These are phyloP conservation scores for Nasua narica DNA, from an alignment of 2,797 vertebrate genomes.

Conservation along the genomic window DNA sequence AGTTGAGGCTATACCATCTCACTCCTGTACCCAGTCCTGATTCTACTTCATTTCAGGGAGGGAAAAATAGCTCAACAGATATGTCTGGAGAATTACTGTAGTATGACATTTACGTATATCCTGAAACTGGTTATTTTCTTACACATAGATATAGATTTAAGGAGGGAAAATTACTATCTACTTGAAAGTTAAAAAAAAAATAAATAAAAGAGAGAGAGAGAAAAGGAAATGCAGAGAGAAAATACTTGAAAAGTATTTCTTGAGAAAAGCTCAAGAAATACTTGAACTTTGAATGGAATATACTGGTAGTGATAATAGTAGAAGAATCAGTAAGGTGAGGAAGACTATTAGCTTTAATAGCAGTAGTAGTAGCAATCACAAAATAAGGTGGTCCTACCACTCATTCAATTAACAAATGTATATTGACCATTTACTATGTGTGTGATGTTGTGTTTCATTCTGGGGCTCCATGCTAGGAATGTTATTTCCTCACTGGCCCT, in stretches of 20 bases:
- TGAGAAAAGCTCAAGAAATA: no score
- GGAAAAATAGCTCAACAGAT: background rate
- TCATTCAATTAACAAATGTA: background rate
- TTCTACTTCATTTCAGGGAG: background rate
- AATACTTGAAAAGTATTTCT: no score
- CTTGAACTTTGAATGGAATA: background rate
- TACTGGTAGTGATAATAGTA: background rate
- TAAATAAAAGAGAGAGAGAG: background rate
- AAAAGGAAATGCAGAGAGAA: background rate
- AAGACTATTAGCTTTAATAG: background rate
- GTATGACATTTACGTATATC: background rate
- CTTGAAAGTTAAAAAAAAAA: background rate
- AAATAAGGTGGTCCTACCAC: background rate
- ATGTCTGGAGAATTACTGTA: background rate
- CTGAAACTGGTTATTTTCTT: background rate
- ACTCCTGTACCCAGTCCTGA: background rate
- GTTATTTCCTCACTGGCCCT: background rate
- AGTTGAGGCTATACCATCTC: background rate
- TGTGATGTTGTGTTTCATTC: background rate
- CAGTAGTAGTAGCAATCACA: background rate
- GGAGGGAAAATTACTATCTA: background rate
- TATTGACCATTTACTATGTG: background rate
- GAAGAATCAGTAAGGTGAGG: background rate
- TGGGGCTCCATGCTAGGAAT: background rate
- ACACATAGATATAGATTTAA: background rate